Percentiles rank a stretch among this genome's conserved stretches.
phyloP scores from a whole-genome alignment of 2,113 vertebrate species.

The Cheilinus undulatus region DNA sequence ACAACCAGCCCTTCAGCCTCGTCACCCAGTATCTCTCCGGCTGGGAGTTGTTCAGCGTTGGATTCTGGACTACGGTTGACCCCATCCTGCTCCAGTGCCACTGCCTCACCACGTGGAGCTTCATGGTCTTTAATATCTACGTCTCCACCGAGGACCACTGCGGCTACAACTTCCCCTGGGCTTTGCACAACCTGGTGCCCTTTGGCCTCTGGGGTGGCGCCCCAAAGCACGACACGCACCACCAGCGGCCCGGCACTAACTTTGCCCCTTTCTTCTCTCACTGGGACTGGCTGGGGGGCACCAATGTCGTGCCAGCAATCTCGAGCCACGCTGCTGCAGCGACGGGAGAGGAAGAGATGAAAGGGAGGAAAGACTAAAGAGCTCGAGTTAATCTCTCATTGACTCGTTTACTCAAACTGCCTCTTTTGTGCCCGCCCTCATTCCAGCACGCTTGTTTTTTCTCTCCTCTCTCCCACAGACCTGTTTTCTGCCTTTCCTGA shows the following conservation, averaged over 20 bases:
- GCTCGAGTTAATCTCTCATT: slow-evolving; percentile 38
- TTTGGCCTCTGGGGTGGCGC: slow-evolving; percentile 85
- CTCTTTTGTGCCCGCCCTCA: slow-evolving; percentile 38
- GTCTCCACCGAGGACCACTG: slow-evolving; percentile 86
- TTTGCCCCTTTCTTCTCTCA: slow-evolving; percentile 87
- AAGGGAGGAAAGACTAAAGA: slow-evolving; percentile 61
- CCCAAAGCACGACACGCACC: slow-evolving; percentile 84
- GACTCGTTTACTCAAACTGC: slow-evolving; percentile 35
- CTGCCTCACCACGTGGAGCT: slow-evolving; percentile 84
- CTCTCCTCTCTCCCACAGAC: slow-evolving; percentile 1
- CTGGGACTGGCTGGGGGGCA: slow-evolving; percentile 86
- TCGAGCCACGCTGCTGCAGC: slow-evolving; percentile 30
- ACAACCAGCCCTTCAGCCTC: slow-evolving; percentile 84
- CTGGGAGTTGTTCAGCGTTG: slow-evolving; percentile 85
- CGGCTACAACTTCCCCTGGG: slow-evolving; percentile 86
- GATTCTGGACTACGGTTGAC: slow-evolving; percentile 85
- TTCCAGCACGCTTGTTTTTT: slow-evolving; percentile 16
- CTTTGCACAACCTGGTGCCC: slow-evolving; percentile 83
- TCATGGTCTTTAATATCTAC: slow-evolving; percentile 87
- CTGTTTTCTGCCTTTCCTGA: not conserved
- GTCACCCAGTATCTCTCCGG: slow-evolving; percentile 86
- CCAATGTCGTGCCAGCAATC: slow-evolving; percentile 51
- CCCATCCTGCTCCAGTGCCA: slow-evolving; percentile 85
- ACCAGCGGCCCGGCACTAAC: slow-evolving; percentile 82
- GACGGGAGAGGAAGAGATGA: slow-evolving; percentile 52